Conservation (phyloP, 2,888 invertebrate species). For the Lasioglossum marginatum region DNA sequence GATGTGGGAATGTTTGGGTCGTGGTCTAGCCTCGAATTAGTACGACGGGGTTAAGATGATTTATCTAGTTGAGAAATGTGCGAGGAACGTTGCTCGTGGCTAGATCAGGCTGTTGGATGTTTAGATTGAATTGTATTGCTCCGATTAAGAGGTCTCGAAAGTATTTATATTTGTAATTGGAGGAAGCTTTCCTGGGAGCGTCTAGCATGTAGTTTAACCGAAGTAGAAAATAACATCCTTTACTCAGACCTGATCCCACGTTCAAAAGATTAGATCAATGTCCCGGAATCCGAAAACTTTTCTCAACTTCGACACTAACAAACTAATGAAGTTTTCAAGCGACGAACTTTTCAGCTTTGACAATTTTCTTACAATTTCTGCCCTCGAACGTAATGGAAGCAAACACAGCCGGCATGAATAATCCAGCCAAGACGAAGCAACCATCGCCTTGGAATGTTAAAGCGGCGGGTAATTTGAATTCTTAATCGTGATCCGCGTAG, state of each 20-base stretch:
- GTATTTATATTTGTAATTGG: background rate
- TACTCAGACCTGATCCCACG: background rate
- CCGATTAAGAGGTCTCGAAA: background rate
- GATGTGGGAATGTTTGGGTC: constrained; percentile 2
- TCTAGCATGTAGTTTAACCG: background rate
- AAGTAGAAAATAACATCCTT: background rate
- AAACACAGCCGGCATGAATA: constrained; percentile 1
- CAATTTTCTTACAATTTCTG: background rate
- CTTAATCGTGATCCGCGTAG: constrained; percentile 2
- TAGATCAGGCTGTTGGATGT: background rate
- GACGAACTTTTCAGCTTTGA: background rate
- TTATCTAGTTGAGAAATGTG: background rate
- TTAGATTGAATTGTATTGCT: background rate
- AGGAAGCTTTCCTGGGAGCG: background rate
- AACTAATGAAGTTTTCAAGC: background rate
- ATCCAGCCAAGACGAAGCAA: constrained; percentile 12
- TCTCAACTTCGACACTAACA: background rate
- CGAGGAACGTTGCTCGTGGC: background rate
- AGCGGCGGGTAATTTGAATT: constrained; percentile 37
- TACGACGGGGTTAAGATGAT: background rate
- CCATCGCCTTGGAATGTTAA: constrained; percentile 43
- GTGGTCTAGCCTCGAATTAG: background rate
- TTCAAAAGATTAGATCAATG: background rate
- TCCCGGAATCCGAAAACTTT: background rate
- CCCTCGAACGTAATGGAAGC: background rate